Evolutionary conservation across 2,888 invertebrate species (phyloP), one percentile per base, ranked within the genome.

Genomic region (Smittia aterrima): DNA sequence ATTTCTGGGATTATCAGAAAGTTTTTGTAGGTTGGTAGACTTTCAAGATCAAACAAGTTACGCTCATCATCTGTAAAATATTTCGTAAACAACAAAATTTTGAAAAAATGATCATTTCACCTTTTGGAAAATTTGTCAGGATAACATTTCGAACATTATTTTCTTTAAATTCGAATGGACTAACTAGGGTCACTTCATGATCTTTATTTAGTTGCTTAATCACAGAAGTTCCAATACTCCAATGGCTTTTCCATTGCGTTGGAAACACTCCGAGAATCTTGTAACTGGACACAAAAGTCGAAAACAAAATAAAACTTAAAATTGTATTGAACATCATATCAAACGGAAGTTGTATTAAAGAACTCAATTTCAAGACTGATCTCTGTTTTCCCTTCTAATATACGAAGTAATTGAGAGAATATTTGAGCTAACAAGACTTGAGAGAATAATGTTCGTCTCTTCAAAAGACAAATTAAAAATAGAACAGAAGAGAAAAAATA

Each of bases 111-210:
- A 66, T 6, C 3, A 32, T n/a, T 41, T 27, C 22, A 16, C 11
- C 20, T 11, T 38, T 32, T 11, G 32, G 20, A 20, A 40, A 38
- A 38, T 18, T 13, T 7, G 32, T 40, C 1, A 40, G 40, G 7
- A 66, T 66, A 1, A n/a, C 64, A 47, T 25, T 25, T 16, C 64
- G 13, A 24, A 25, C 7, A 38, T 32, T 16, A 40, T 66, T 20
- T 40, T 40, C 11, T 13, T 6, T n/a, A 16, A 40, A 20, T 22
- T 66, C 22, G 13, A 18, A 66, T 41, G 40, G 11, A 16, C 38
- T 20, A 32, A 66, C 40, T 1, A 66, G 3, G 7, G 66, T 66
- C 11, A 66, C 66, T 4, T 66, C 66, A 40, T 66, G 66, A 16
- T 38, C 66, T 38, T 27, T 38, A 40, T 38, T 1, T 20, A 66